Base-by-base conservation (phyloP, 2,888 invertebrate genomes). In the Drosophila cognata region DNA sequence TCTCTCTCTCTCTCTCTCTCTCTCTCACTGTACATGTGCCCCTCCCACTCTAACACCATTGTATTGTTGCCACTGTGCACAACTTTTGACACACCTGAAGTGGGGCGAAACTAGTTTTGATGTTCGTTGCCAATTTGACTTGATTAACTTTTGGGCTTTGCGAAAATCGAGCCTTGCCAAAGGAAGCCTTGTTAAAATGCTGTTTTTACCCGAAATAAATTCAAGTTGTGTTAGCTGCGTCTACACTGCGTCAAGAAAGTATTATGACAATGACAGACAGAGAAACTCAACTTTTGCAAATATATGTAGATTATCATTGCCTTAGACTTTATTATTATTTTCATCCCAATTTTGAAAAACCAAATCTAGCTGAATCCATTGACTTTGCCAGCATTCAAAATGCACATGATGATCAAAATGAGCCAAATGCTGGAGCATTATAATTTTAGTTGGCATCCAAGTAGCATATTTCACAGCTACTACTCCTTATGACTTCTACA, bases 41-140 rank as follows among this genome's bases (percentile, higher is more conserved):
- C 11, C n/a, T n/a, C 3, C 18, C n/a, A 13, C 16, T 41, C 43
- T 11, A 5, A 2, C 21, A 21, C 46, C 28, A 18, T 31, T 46
- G 33, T n/a, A 11, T 43, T 36, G 18, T 48, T 36, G 41, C 25
- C 28, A 33, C 48, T 8, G 36, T 38, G 57, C 2, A 36, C 62
- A 46, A 29, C 43, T 57, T 33, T 71, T 68, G 67, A 81, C 65
- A 74, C 74, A 78, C 68, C 66, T 79, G 53, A 77, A 66, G 60
- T 60, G 53, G 43, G 66, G 52, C 35, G 25, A 65, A 71, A 82
- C 71, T 68, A 80, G 71, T 79, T 74, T 74, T 71, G 60, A 63
- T 63, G 68, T 81, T 81, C 48, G 48, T 56, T 65, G 70, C 70
- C 63, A 77, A 57, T 59, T 65, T 57, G 43, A 70, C 68, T 75